Evolutionary conservation across 2,888 invertebrate genomes (phyloP).

Genomic region (Mechanitis messenoides): DNA sequence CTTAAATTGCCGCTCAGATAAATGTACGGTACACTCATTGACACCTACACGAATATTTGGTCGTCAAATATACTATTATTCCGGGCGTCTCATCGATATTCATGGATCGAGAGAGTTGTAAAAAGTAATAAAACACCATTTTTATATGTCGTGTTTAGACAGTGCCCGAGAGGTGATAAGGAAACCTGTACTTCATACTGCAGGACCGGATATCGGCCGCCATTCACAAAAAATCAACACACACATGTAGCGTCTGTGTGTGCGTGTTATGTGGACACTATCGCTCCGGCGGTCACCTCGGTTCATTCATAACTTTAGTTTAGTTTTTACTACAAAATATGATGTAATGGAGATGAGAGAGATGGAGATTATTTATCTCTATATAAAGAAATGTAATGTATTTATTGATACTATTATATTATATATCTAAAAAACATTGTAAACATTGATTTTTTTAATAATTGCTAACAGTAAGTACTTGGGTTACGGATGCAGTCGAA

Average conservation of each 20-base stretch:
- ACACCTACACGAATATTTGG: slow-evolving; percentile 65
- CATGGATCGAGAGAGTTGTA: slow-evolving; percentile 61
- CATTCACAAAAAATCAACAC: slow-evolving; percentile 73
- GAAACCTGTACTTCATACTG: slow-evolving; percentile 67
- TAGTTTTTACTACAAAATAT: slow-evolving; percentile 42
- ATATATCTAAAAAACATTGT: no score
- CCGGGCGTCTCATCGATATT: slow-evolving; percentile 62
- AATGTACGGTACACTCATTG: slow-evolving; percentile 53
- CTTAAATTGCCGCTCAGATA: slow-evolving; percentile 52
- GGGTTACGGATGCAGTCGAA: no score
- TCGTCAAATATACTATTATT: slow-evolving; percentile 53
- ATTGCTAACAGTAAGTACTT: no score
- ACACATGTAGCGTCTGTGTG: slow-evolving; percentile 32
- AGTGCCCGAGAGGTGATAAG: slow-evolving; percentile 72
- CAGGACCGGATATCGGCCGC: slow-evolving; percentile 71
- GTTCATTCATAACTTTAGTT: slow-evolving; percentile 66
- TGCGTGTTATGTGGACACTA: slow-evolving; percentile 43
- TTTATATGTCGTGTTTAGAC: slow-evolving; percentile 75
- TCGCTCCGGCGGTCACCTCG: slow-evolving; percentile 43
- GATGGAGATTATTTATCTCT: slow-evolving; percentile 6
- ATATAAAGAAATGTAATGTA: slow-evolving; percentile 1
- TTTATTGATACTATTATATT: not conserved
- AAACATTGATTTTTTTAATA: no score
- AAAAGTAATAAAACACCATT: slow-evolving; percentile 73
- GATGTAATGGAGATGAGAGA: slow-evolving; percentile 3